These are phyloP conservation scores for Rhynchotus rufescens DNA, from an alignment of 2,797 vertebrate species.

Conservation along the genomic window DNA sequence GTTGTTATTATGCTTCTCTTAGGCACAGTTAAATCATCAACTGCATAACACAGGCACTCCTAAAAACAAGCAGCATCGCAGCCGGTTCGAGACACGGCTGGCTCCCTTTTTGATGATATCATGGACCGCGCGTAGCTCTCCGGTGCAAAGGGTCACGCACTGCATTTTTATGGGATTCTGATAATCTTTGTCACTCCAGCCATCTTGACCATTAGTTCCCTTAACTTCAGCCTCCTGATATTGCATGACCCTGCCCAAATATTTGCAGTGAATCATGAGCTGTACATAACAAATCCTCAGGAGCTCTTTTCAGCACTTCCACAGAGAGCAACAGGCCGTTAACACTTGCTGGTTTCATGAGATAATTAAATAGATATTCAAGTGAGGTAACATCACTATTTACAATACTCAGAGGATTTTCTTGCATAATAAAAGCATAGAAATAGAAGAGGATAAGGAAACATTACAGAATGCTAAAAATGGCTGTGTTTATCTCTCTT, in stretches of 20 bases:
- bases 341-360: not conserved
- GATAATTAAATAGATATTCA: not conserved
- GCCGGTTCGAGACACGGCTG: not conserved
- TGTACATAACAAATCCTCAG: not conserved
- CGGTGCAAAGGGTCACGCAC: not conserved
- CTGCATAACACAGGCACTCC: rapidly evolving
- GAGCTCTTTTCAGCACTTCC: not conserved
- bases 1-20: not conserved
- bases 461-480: not conserved
- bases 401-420: not conserved
- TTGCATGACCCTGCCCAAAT: not conserved
- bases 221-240: not conserved
- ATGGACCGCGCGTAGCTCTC: not conserved
- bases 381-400: not conserved
- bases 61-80: not conserved
- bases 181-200: not conserved
- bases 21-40: not conserved
- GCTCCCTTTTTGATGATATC: not conserved
- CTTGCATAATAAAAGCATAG: not conserved
- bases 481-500: not conserved
- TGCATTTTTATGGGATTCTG: not conserved
- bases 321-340: not conserved
- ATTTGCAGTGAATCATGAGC: not conserved
- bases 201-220: not conserved
- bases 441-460: not conserved